Evolutionary conservation across 2,888 invertebrate genomes (phyloP).

Genomic region (Pristionchus arcanus): DNA sequence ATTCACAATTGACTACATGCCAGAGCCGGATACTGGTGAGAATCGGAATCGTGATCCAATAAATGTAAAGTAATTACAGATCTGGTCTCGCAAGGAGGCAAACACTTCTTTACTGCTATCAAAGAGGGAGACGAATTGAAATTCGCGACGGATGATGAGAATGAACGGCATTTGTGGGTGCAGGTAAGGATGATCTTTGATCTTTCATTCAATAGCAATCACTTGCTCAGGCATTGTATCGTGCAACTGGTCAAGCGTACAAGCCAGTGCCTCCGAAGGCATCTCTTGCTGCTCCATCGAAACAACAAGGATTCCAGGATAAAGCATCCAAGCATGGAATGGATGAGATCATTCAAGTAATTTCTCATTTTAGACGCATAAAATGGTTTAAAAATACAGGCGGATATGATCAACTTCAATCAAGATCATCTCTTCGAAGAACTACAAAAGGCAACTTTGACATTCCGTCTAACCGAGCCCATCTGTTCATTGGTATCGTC

Average conservation of each 20-base stretch:
- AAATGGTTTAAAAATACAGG: constrained; percentile 82
- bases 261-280: constrained; percentile 93
- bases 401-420: constrained; percentile 97
- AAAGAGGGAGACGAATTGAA: constrained; percentile 97
- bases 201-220: background rate
- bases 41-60: background rate
- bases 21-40: constrained; percentile 92
- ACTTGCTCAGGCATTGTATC: constrained; percentile 87
- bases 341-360: constrained; percentile 91
- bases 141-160: constrained; percentile 96
- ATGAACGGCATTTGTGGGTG: constrained; percentile 98
- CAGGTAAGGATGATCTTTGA: constrained; percentile 83
- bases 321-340: constrained; percentile 98
- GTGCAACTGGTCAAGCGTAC: constrained; percentile 99
- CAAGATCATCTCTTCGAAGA: constrained; percentile 94
- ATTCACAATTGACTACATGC: constrained; percentile 98
- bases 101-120: constrained; percentile 95
- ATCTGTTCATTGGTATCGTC: constrained; percentile 92
- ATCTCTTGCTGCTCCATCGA: constrained; percentile 74
- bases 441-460: constrained; percentile 93
- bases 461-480: constrained; percentile 96
- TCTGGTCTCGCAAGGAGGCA: constrained; percentile 87
- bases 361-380: background rate
- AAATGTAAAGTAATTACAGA: constrained; percentile 82
- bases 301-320: constrained; percentile 82